A percentile compares a stretch with the other conserved stretches of the same genome.
These are phyloP conservation scores for Hirundo rustica DNA, from an alignment of 2,797 vertebrate species.

Conservation along the genomic window DNA sequence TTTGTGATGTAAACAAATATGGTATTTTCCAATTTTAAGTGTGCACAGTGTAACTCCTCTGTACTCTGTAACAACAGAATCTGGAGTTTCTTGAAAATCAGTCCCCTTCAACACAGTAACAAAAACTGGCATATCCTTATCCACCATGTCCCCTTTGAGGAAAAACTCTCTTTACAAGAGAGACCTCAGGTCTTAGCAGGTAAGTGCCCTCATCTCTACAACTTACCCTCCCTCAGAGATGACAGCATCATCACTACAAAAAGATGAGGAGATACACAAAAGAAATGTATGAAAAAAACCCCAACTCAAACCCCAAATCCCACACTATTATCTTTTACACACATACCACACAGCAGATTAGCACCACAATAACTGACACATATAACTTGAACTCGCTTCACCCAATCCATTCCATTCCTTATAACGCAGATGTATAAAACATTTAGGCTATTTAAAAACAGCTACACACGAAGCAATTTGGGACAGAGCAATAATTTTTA, in stretches of 20 bases:
- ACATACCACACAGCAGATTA: background rate
- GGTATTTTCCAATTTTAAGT: background rate
- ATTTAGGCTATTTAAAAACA: background rate
- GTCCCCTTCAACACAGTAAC: background rate
- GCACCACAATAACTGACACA: background rate
- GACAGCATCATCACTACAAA: background rate
- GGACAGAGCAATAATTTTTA: background rate
- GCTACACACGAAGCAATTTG: background rate
- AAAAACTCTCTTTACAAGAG: background rate
- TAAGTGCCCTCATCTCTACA: background rate
- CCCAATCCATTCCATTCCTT: background rate
- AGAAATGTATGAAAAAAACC: background rate
- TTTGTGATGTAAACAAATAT: background rate
- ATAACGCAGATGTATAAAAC: background rate
- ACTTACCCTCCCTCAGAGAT: background rate
- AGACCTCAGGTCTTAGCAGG: background rate
- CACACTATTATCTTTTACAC: background rate
- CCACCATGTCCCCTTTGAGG: background rate
- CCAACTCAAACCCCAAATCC: background rate
- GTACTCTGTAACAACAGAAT: background rate
- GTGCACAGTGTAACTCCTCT: background rate
- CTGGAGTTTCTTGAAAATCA: background rate
- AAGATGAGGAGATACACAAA: background rate
- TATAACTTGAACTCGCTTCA: background rate
- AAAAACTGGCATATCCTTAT: background rate